phyloP scores from a whole-genome alignment of 64 coral and sea anemone genomes.

The Pachyseris speciosa region DNA sequence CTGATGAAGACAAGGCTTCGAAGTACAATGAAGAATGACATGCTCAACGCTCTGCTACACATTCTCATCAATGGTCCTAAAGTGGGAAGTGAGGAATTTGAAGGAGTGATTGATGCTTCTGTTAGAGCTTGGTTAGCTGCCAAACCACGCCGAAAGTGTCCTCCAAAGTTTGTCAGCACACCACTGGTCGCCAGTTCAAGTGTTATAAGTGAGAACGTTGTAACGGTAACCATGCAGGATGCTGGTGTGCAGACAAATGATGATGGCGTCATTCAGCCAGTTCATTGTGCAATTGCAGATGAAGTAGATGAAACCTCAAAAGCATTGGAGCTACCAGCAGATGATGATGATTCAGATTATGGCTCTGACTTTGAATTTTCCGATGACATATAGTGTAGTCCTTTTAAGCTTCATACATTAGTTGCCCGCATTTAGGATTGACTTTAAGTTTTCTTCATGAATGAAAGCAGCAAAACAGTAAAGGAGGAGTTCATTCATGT shows the following conservation, averaged over 20 bases:
- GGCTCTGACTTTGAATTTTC: slow-evolving; percentile 8
- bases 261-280: not conserved
- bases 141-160: not conserved
- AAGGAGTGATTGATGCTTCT: not conserved
- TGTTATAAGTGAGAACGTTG: not conserved
- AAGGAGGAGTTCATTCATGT: too few species aligned
- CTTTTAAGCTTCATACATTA: too few species aligned
- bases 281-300: not conserved
- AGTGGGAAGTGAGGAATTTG: slow-evolving; percentile 32
- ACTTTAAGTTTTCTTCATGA: too few species aligned
- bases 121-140: not conserved
- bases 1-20: slow-evolving; percentile 17
- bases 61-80: slow-evolving; percentile 25
- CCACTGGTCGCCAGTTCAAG: not conserved
- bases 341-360: not conserved
- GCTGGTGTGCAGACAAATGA: not conserved
- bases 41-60: slow-evolving; percentile 34
- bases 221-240: not conserved
- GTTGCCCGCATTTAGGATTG: too few species aligned
- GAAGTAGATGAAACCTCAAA: not conserved
- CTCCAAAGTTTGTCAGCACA: slow-evolving; percentile 18
- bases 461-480: too few species aligned
- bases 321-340: not conserved
- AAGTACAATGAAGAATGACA: slow-evolving; percentile 57
- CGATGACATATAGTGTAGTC: too few species aligned